Base-by-base conservation (phyloP, 2,888 invertebrate species). In the Salpingus planirostris region DNA sequence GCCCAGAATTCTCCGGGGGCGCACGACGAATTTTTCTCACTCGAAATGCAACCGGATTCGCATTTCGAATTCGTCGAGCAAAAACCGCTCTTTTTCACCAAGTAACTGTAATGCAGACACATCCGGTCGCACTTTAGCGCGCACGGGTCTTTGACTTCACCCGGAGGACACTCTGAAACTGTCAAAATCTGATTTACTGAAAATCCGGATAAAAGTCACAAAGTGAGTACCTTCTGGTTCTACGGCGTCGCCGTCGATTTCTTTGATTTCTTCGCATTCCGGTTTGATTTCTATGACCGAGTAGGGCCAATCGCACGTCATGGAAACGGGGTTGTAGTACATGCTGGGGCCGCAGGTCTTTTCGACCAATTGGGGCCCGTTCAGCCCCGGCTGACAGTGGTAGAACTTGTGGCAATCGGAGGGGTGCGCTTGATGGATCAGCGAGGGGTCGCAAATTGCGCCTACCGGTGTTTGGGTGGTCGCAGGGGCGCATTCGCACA, bases 111-210 rank as follows among this genome's bases (percentile, higher is more conserved):
- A 53, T 75, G 74, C 30, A 76, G 67, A 52, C 90, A 90, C 1
- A 84, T 65, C 36, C 72, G 70, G 40, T 77, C 73, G 55, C 90
- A 90, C 6, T 74, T 69, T 48, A 79, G 75, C 0, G 81, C 83
- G 53, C 89, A 89, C 0, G 75, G 66, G 1, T 71, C 67, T 69
- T 73, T 78, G n/a, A 67, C 61, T 36, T 72, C 66, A 0, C 74
- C 80, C 8, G 56, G 49, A 24, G 55, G 54, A 49, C 66, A 66
- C 11, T 7, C 38, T 38, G n/a, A n/a, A n/a, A n/a, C n/a, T n/a
- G n/a, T n/a, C n/a, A n/a, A n/a, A n/a, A n/a, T n/a, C n/a, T n/a
- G n/a, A n/a, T n/a, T n/a, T n/a, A n/a, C n/a, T n/a, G n/a, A n/a
- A n/a, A n/a, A n/a, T n/a, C n/a, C n/a, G n/a, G n/a, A n/a, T n/a